Conservation (phyloP, 2,113 vertebrate genomes). For the Anhinga rufa region DNA sequence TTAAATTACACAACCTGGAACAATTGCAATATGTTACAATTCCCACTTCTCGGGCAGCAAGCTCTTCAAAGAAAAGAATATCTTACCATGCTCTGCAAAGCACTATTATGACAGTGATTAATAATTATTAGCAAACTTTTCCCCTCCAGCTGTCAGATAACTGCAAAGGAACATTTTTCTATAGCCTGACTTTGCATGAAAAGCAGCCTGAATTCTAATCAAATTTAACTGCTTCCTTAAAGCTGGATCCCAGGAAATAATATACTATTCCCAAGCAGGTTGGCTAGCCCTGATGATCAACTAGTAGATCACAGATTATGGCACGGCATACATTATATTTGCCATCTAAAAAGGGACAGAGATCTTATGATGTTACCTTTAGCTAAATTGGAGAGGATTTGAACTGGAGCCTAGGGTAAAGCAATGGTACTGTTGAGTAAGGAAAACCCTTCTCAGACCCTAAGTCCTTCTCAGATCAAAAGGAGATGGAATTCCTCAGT, state of each 20-base stretch:
- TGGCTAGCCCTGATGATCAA: neutral
- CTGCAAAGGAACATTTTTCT: neutral
- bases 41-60: neutral
- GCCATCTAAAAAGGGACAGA: neutral
- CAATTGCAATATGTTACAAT: neutral
- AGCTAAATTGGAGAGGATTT: neutral
- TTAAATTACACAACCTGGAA: constrained; percentile 11
- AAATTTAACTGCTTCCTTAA: neutral
- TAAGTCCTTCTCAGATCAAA: neutral
- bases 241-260: neutral
- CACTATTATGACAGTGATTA: constrained; percentile 7
- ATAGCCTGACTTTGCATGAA: neutral
- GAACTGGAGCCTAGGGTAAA: neutral
- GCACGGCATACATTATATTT: neutral
- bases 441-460: neutral
- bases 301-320: neutral
- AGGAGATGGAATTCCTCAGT: neutral
- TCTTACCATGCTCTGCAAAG: neutral
- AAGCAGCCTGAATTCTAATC: constrained; percentile 6
- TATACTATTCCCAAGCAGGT: neutral
- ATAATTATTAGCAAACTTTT: constrained; percentile 46
- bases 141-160: constrained; percentile 26
- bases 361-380: neutral
- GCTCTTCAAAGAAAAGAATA: constrained; percentile 22
- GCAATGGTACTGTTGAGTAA: neutral